Evolutionary conservation across 2,888 invertebrate genomes (phyloP), one percentile per base, ranked within the genome.

Genomic region (Argyresthia albistria): DNA sequence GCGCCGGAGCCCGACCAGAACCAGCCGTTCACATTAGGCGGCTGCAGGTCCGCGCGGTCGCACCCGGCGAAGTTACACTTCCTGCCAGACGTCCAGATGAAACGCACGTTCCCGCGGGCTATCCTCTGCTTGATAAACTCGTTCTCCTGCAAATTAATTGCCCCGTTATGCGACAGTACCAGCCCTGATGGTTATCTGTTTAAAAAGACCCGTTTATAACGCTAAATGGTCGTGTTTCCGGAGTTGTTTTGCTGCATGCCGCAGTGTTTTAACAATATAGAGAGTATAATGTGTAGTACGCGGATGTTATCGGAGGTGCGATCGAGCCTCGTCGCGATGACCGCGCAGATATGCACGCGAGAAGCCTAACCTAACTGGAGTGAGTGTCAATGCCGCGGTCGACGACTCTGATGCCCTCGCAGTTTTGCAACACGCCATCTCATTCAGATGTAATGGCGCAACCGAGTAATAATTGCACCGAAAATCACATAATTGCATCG

Each of bases 1-100:
- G 94, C 96, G 36, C 96, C 96, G 8, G 96, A 96, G 59, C 96
- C 96, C 7, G 95, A 95, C 96, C 96, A 97, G 90, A 97, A 97
- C 96, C 96, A 97, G 53, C 95, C 95, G 77, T 95, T 94, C 61
- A 94, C 90, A 70, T 93, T 94, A 56, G 94, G 91, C n/a, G 95
- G 95, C 80, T 94, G 94, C 66, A 95, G 84, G 78, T 95, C 95
- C 49, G 92, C 80, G 53, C 95, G 89, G 80, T 94, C 94, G 76
- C 95, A 97, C 43, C 96, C 96, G 56, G 95, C 95, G 73, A 97
- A 97, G 82, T 97, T 96, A 70, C 96, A 97, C 76, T 96, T 96
- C 58, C 96, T 92, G 1, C 96, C 96, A 9, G 95, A 95, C 0
- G 96, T 96, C 96, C 96, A 97, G 69, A 97, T 96, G 80, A 92